Evolutionary conservation across 2,797 vertebrate species (phyloP).

Genomic region (Cossypha caffra): DNA sequence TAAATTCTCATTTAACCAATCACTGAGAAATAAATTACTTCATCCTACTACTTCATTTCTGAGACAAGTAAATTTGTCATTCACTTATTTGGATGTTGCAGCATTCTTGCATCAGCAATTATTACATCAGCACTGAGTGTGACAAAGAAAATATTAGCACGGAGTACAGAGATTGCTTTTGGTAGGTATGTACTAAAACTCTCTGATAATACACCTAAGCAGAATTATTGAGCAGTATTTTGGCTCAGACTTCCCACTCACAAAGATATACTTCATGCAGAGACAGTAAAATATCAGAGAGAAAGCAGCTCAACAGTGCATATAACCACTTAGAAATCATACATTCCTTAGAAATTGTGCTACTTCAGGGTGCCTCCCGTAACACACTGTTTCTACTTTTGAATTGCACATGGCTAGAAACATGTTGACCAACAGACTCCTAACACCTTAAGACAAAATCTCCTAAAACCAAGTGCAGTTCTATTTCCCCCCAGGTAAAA

Average conservation of each 20-base stretch:
- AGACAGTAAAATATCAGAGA: not conserved
- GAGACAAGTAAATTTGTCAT: conserved; percentile 62
- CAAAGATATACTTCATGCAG: not conserved
- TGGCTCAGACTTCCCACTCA: not conserved
- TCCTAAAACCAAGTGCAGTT: not conserved
- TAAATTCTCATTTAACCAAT: conserved; percentile 70
- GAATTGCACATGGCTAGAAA: not conserved
- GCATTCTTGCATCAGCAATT: conserved; percentile 44
- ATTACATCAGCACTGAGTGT: conserved; percentile 58
- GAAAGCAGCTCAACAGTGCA: not conserved
- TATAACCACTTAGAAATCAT: not conserved
- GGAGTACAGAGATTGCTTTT: conserved; percentile 4
- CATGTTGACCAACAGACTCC: not conserved
- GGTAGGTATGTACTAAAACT: not conserved
- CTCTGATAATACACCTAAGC: not conserved
- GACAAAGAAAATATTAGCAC: conserved; percentile 12
- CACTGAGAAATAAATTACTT: conserved; percentile 71
- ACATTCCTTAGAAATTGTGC: not conserved
- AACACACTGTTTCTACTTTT: not conserved
- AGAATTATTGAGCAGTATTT: conserved; percentile 2
- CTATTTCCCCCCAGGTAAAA: not conserved
- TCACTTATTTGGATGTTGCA: conserved; percentile 36
- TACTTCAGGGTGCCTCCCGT: not conserved
- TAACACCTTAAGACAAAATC: not conserved
- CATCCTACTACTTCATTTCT: conserved; percentile 75